Percentiles rank a stretch among this genome's conserved stretches.
Conservation (phyloP, 2,113 vertebrate genomes). For the Bubo scandiacus region DNA sequence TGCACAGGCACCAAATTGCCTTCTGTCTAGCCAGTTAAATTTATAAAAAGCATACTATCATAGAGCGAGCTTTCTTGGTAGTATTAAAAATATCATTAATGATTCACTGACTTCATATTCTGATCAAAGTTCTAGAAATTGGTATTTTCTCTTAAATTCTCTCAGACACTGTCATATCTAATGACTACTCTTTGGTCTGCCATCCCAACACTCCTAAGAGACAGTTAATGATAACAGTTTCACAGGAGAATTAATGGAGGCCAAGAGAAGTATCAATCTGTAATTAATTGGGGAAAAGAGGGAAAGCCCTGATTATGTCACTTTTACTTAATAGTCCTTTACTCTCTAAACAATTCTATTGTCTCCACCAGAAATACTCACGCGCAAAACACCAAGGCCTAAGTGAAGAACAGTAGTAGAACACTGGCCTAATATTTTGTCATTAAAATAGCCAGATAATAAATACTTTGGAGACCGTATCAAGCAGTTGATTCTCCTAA, state of each 20-base stretch:
- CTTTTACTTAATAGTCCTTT: background rate
- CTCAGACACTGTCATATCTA: background rate
- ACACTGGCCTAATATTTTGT: background rate
- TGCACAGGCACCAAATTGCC: background rate
- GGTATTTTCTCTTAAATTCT: background rate
- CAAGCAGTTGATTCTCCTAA: background rate
- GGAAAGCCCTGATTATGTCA: background rate
- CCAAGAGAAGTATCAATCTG: background rate
- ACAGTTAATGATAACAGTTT: background rate
- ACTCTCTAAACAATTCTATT: background rate
- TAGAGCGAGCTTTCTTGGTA: background rate
- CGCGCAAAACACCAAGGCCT: background rate
- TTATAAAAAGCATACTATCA: background rate
- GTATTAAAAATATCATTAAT: background rate
- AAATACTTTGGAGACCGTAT: background rate
- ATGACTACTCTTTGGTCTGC: background rate
- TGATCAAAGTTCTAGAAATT: background rate
- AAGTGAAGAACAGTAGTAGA: background rate
- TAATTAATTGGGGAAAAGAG: slow-evolving; percentile 3
- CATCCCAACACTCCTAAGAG: background rate
- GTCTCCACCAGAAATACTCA: background rate
- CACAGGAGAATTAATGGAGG: background rate
- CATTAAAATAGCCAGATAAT: background rate
- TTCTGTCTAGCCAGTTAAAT: background rate
- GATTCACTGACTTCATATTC: background rate